Percentiles rank a stretch among this genome's conserved stretches.
Conservation (phyloP, 2,797 vertebrate species). For the Ataeniobius toweri region DNA sequence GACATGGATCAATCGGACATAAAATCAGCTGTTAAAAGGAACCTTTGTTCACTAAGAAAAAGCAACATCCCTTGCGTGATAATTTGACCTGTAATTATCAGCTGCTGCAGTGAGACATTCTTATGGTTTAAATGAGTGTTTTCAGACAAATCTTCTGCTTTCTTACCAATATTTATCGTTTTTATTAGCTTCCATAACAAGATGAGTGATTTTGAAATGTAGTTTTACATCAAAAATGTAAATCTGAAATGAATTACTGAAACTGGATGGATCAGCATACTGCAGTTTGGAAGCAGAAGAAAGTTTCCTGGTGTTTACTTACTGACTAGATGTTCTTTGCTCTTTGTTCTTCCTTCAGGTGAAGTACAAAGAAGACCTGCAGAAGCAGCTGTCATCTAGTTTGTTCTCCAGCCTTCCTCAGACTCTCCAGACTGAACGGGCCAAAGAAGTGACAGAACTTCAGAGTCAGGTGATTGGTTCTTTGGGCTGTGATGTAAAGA, state of each 20-base stretch:
- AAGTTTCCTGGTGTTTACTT: neutral
- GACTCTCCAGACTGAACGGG: conserved; percentile 66
- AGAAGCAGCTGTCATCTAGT: conserved; percentile 50
- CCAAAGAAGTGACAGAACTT: conserved; percentile 60
- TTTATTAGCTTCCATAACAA: neutral
- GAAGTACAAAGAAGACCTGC: conserved; percentile 82
- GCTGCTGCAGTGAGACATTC: too few species aligned
- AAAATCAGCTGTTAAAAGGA: too few species aligned
- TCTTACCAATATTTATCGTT: neutral
- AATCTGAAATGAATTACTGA: neutral
- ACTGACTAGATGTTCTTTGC: neutral
- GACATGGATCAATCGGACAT: too few species aligned
- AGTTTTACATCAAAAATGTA: neutral
- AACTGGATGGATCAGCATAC: neutral
- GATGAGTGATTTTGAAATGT: neutral
- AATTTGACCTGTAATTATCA: too few species aligned
- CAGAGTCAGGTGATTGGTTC: conserved; percentile 83
- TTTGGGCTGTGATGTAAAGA: neutral
- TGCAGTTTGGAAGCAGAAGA: neutral
- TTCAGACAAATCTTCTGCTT: too few species aligned
- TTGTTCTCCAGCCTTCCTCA: conserved; percentile 67
- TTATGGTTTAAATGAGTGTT: too few species aligned
- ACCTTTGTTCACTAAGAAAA: too few species aligned
- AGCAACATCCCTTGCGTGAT: too few species aligned
- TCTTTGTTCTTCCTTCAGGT: conserved; percentile 67